A percentile compares a stretch with the other conserved stretches of the same genome.
Conservation (phyloP, 2,113 vertebrate genomes). For the Mola mola region DNA sequence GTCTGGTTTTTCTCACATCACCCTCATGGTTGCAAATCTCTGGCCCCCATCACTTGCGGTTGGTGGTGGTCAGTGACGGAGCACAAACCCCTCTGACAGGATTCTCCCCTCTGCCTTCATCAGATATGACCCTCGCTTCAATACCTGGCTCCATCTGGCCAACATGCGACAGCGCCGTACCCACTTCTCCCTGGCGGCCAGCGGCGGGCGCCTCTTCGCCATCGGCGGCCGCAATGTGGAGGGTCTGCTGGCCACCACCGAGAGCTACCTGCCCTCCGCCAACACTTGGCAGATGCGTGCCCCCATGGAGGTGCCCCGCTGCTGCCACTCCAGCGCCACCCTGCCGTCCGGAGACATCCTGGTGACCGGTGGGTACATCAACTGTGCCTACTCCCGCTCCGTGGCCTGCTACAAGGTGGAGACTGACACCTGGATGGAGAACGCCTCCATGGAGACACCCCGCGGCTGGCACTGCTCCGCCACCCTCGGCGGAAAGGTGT, state of each 20-base stretch:
- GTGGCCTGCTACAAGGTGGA: conserved; percentile 80
- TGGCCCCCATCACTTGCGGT: too few species aligned
- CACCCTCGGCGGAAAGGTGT: conserved; percentile 71
- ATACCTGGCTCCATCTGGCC: conserved; percentile 87
- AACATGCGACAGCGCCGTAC: conserved; percentile 86
- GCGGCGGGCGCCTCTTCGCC: conserved; percentile 82
- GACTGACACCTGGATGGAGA: conserved; percentile 79
- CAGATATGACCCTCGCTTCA: conserved; percentile 88
- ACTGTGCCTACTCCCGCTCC: conserved; percentile 84
- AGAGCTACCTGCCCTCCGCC: conserved; percentile 85
- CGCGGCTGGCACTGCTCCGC: conserved; percentile 86
- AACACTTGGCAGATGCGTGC: conserved; percentile 85
- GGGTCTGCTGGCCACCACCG: conserved; percentile 79
- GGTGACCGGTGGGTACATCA: conserved; percentile 85
- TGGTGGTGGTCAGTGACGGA: too few species aligned
- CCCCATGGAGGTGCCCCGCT: conserved; percentile 83
- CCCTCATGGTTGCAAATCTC: too few species aligned
- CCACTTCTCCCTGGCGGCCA: conserved; percentile 86
- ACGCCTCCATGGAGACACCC: conserved; percentile 76
- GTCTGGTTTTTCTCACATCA: too few species aligned
- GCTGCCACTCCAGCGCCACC: conserved; percentile 84
- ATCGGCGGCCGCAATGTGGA: conserved; percentile 84
- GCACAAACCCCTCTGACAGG: too few species aligned
- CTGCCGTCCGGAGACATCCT: conserved; percentile 82
- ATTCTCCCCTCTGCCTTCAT: not conserved